Evolutionary conservation across 1,140 invertebrate genomes (phyloP).

Genomic region (Dryas iulia): DNA sequence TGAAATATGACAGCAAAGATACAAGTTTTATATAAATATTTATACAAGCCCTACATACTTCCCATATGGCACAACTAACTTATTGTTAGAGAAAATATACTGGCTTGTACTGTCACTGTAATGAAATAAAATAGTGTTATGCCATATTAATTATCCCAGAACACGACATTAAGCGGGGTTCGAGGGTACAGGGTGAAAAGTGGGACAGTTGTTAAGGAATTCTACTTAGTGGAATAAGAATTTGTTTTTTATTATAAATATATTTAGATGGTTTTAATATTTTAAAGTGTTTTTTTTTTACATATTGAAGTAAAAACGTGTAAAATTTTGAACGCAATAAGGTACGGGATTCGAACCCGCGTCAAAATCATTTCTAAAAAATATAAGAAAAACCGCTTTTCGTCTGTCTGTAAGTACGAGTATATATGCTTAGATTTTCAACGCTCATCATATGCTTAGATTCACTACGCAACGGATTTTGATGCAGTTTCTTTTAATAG

Average conservation of each 20-base stretch:
- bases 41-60: conserved; percentile 25
- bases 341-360: no score
- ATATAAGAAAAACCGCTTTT: no score
- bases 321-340: no score
- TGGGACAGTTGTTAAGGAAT: conserved; percentile 32
- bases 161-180: conserved; percentile 59
- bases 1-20: background rate
- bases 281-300: background rate
- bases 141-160: conserved; percentile 67
- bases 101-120: conserved; percentile 53
- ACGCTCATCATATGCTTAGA: no score
- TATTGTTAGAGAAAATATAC: conserved; percentile 56
- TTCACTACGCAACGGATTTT: no score
- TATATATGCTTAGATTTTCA: no score
- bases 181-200: conserved; percentile 37
- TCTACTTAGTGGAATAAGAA: background rate
- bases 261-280: no score
- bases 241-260: background rate
- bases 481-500: no score
- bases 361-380: no score
- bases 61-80: conserved; percentile 58
- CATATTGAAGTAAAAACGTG: no score
- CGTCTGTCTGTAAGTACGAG: no score
- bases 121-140: conserved; percentile 71
- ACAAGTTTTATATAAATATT: conserved; percentile 24